Conservation (phyloP, 2,113 vertebrate species). For the Limanda limanda region DNA sequence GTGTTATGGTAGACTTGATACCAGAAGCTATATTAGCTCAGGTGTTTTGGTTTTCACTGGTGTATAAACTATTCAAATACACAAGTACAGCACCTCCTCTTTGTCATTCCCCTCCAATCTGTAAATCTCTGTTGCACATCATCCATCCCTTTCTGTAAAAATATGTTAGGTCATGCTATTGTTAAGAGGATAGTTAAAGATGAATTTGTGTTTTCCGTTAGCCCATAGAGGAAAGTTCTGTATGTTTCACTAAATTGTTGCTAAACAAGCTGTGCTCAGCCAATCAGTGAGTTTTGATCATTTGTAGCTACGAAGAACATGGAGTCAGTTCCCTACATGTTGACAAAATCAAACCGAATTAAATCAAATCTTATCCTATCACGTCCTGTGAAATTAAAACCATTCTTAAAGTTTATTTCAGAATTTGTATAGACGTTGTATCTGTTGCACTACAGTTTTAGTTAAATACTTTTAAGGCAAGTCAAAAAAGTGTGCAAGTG, state of each 20-base stretch:
- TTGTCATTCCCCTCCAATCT: slow-evolving; percentile 44
- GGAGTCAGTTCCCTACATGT: background rate
- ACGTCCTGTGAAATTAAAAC: background rate
- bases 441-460: background rate
- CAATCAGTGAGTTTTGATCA: background rate
- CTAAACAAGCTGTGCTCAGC: slow-evolving; percentile 23
- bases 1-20: background rate
- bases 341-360: background rate
- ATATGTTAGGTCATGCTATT: slow-evolving; percentile 1
- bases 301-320: background rate
- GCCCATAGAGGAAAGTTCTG: slow-evolving; percentile 9
- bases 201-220: slow-evolving; percentile 26
- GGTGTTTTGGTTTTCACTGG: slow-evolving; percentile 21
- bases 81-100: slow-evolving; percentile 31
- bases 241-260: slow-evolving; percentile 18
- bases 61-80: slow-evolving; percentile 38
- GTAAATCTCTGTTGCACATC: slow-evolving; percentile 30
- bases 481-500: background rate
- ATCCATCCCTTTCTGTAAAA: slow-evolving; percentile 12
- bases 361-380: background rate
- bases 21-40: background rate
- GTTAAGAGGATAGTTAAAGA: background rate
- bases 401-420: background rate
- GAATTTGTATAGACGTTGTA: background rate
- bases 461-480: background rate